Evolutionary conservation across 23 tunicate genomes (phyloP).

Genomic region (Trididemnum clinides): DNA sequence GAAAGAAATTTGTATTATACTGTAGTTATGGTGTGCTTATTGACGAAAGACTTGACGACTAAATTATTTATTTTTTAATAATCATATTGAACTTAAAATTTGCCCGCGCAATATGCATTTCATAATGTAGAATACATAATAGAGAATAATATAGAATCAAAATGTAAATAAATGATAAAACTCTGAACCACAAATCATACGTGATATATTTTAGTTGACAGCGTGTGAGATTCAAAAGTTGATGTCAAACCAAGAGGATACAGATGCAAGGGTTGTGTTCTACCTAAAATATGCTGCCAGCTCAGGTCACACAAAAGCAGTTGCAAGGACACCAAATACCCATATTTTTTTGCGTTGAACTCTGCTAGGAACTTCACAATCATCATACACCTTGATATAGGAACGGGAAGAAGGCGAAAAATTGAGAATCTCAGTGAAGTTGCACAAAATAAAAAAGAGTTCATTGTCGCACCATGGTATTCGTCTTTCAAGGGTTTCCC

Average conservation of each 20-base stretch:
- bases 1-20: too few relatives aligned
- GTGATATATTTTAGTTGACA: background rate
- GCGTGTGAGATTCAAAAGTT: background rate
- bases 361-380: background rate
- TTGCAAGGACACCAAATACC: background rate
- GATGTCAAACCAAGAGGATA: background rate
- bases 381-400: background rate
- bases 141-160: too few relatives aligned
- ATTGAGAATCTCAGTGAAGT: background rate
- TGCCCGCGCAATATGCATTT: too few relatives aligned
- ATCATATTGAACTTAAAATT: too few relatives aligned
- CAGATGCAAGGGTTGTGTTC: background rate
- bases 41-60: too few relatives aligned
- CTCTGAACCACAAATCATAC: too few relatives aligned
- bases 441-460: background rate
- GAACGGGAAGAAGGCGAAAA: background rate
- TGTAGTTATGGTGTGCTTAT: too few relatives aligned
- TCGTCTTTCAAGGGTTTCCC: background rate
- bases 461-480: background rate
- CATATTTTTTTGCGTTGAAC: background rate
- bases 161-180: too few relatives aligned
- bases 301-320: background rate
- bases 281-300: background rate
- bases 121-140: too few relatives aligned
- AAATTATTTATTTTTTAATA: too few relatives aligned